Conservation (phyloP, 2,888 invertebrate species). For the Slavum lentiscoides region DNA sequence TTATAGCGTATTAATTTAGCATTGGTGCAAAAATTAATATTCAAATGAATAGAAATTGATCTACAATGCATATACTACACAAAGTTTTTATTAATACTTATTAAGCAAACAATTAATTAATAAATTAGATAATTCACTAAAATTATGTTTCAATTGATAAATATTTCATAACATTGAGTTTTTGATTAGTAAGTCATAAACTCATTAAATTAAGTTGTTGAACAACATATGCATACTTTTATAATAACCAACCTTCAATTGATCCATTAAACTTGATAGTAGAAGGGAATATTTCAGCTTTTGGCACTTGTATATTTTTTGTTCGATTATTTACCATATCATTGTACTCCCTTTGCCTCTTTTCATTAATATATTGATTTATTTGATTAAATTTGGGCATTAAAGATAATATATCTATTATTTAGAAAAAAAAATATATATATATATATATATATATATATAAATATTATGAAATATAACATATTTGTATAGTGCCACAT, state of each 20-base stretch:
- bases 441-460: background rate
- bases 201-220: no score
- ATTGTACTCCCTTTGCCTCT: background rate
- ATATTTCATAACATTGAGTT: no score
- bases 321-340: slow-evolving; percentile 31
- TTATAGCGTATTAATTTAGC: slow-evolving; percentile 29
- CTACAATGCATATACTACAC: slow-evolving; percentile 35
- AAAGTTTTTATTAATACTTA: no score
- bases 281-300: slow-evolving; percentile 16
- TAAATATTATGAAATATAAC: no score
- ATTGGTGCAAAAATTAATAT: slow-evolving; percentile 50
- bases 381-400: slow-evolving; percentile 20
- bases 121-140: no score
- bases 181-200: no score
- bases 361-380: slow-evolving; percentile 14
- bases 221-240: no score
- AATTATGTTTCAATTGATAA: no score
- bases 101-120: no score
- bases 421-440: background rate
- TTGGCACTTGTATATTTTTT: slow-evolving; percentile 8
- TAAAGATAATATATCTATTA: slow-evolving; percentile 33
- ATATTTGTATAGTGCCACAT: background rate
- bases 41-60: slow-evolving; percentile 44
- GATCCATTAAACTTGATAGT: slow-evolving; percentile 24
- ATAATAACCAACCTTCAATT: slow-evolving; percentile 16